phyloP scores from a whole-genome alignment of 2,888 invertebrate genomes.

The Dolomedes plantarius region DNA sequence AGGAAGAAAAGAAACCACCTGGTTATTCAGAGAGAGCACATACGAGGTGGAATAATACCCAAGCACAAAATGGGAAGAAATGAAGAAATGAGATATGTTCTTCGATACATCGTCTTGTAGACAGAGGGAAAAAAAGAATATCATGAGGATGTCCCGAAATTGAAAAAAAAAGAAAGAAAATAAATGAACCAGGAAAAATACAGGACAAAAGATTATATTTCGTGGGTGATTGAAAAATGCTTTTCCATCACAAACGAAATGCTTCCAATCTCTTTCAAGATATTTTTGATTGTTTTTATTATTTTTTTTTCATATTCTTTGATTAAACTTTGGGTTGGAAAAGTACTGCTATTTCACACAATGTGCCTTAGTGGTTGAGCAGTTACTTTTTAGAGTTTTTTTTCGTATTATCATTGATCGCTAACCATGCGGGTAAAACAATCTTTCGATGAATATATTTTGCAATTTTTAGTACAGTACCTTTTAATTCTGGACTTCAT shows the following conservation, averaged over 20 bases:
- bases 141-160: neutral
- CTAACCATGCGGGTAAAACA: no score
- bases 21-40: no score
- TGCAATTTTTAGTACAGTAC: no score
- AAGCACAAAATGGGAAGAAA: neutral
- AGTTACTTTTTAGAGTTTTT: no score
- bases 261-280: neutral
- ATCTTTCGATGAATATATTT: no score
- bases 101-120: neutral
- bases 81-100: neutral
- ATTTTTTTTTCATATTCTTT: neutral
- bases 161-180: neutral
- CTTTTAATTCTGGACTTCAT: no score
- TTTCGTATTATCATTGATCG: no score
- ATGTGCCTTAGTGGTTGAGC: no score
- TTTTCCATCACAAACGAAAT: neutral
- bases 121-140: neutral
- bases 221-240: constrained; percentile 43
- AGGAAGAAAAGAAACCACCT: no score
- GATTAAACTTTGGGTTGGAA: no score
- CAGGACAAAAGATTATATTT: constrained; percentile 42
- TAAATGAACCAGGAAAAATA: neutral
- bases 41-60: no score
- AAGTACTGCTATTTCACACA: no score
- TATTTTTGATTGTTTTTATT: neutral